phyloP scores from a whole-genome alignment of 1,140 invertebrate species.

The Neotoxoptera formosana region DNA sequence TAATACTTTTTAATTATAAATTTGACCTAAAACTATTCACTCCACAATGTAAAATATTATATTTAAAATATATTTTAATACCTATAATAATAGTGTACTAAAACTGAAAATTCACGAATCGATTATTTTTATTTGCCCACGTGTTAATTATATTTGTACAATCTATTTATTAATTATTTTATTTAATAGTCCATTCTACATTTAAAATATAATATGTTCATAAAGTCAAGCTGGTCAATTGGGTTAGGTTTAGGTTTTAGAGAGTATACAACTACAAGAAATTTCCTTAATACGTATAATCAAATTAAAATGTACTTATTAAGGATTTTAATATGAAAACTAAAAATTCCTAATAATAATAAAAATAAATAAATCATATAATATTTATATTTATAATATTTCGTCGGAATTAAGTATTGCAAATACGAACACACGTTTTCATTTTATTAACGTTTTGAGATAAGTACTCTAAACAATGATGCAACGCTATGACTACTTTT shows the following conservation, averaged over 20 bases:
- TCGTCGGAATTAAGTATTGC: not conserved
- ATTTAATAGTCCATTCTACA: not conserved
- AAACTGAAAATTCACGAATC: not conserved
- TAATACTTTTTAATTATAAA: not conserved
- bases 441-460: not conserved
- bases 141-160: not conserved
- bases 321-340: not conserved
- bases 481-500: slow-evolving; percentile 2
- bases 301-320: not conserved
- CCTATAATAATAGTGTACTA: not conserved
- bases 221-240: not conserved
- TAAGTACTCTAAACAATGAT: not conserved
- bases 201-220: not conserved
- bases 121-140: not conserved
- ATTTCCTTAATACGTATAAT: not conserved
- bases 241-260: not conserved
- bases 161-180: not conserved
- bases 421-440: not conserved
- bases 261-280: not conserved
- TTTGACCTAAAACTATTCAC: not conserved
- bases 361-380: not conserved
- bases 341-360: not conserved
- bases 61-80: not conserved
- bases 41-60: not conserved
- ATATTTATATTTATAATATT: not conserved